These are phyloP conservation scores for Synergus laeviventris DNA, from an alignment of 2,888 invertebrate genomes.

Conservation along the genomic window DNA sequence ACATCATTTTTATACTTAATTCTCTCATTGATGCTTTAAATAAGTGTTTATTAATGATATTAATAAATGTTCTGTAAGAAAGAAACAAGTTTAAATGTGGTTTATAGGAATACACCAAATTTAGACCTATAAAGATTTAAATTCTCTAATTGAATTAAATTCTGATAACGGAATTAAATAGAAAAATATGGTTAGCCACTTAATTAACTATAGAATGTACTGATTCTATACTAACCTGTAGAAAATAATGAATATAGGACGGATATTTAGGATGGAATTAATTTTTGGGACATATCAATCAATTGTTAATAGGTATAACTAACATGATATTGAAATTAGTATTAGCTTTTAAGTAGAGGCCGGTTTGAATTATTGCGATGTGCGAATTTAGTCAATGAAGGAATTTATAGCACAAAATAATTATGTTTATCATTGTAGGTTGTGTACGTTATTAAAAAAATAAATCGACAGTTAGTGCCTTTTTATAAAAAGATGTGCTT, in stretches of 20 bases:
- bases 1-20: background rate
- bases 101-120: background rate
- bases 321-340: background rate
- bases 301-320: background rate
- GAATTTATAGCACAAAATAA: background rate
- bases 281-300: background rate
- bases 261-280: background rate
- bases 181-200: background rate
- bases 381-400: background rate
- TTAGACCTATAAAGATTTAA: background rate
- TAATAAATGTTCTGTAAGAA: background rate
- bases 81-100: background rate
- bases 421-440: background rate
- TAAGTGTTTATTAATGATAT: background rate
- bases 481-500: background rate
- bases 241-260: background rate
- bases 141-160: background rate
- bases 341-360: background rate
- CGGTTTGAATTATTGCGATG: background rate
- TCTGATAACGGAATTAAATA: background rate
- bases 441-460: background rate
- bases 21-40: background rate
- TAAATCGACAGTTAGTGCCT: conserved; percentile 29
- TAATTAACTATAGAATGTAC: background rate
- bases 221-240: background rate